phyloP scores from a whole-genome alignment of 2,113 vertebrate genomes.

The Leptocoma aspasia region DNA sequence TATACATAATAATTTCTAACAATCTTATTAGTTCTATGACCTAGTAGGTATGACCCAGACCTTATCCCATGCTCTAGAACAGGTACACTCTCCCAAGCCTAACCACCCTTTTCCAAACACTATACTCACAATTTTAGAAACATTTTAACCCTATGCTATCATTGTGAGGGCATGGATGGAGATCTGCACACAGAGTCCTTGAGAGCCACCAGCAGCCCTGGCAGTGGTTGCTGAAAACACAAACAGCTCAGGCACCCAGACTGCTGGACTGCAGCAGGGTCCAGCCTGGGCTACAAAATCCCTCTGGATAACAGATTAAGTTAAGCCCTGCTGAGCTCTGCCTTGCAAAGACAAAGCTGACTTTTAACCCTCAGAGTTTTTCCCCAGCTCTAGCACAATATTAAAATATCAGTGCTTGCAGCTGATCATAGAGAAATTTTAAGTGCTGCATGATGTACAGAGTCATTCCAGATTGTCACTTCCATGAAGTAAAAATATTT shows the following conservation, averaged over 20 bases:
- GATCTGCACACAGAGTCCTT: neutral
- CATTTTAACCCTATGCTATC: too few species aligned
- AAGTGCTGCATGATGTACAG: neutral
- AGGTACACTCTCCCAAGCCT: too few species aligned
- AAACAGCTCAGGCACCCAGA: neutral
- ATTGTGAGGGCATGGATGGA: fast-evolving
- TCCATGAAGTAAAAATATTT: neutral
- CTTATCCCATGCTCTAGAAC: too few species aligned
- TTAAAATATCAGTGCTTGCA: neutral
- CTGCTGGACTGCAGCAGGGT: neutral
- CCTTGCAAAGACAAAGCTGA: neutral
- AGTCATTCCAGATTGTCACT: neutral
- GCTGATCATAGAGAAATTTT: neutral
- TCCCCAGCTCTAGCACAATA: neutral
- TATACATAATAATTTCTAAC: too few species aligned
- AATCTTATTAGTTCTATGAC: too few species aligned
- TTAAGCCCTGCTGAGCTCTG: neutral
- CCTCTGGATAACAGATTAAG: neutral
- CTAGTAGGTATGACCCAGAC: too few species aligned
- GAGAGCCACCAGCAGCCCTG: neutral
- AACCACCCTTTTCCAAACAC: too few species aligned
- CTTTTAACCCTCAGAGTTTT: neutral
- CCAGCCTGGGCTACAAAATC: neutral
- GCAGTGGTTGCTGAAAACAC: fast-evolving
- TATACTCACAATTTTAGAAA: too few species aligned